phyloP scores from a whole-genome alignment of 2,888 invertebrate species.

The Drosophila hamatofila region DNA sequence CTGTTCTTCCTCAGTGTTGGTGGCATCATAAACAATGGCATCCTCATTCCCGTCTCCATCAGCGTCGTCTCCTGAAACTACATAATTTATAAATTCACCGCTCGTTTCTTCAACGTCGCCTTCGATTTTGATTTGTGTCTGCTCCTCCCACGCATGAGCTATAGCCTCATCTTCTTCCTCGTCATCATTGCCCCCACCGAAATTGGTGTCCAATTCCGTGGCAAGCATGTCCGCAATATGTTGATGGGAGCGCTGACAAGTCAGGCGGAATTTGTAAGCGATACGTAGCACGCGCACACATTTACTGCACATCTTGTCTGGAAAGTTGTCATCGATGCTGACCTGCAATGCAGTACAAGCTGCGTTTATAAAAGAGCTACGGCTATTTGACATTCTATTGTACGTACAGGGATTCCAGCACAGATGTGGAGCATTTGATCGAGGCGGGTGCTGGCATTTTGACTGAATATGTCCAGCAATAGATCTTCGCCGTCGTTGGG shows the following conservation, averaged over 20 bases:
- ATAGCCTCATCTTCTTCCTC: conserved; percentile 56
- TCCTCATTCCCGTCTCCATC: conserved; percentile 60
- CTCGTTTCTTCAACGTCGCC: conserved; percentile 23
- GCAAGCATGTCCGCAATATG: conserved; percentile 73
- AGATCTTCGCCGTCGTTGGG: conserved; percentile 63
- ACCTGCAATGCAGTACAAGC: conserved; percentile 56
- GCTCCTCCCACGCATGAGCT: conserved; percentile 58
- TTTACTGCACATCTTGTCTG: conserved; percentile 81
- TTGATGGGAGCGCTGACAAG: conserved; percentile 80
- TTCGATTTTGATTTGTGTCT: conserved; percentile 51
- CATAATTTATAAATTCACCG: conserved; percentile 52
- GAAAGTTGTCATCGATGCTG: conserved; percentile 78
- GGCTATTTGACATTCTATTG: background rate
- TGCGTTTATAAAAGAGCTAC: background rate
- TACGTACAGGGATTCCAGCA: conserved; percentile 82
- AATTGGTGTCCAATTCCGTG: conserved; percentile 27
- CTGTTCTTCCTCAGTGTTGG: conserved; percentile 38
- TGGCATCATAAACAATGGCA: conserved; percentile 49
- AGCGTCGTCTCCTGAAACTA: conserved; percentile 58
- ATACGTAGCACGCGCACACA: conserved; percentile 74
- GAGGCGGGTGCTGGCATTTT: conserved; percentile 74
- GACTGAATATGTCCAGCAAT: conserved; percentile 77
- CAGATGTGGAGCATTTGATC: conserved; percentile 83
- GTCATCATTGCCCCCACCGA: conserved; percentile 20
- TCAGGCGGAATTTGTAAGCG: conserved; percentile 78